Evolutionary conservation across 2,797 vertebrate genomes (phyloP), one percentile per base, ranked within the genome.

Genomic region (Lepus oiostolus): DNA sequence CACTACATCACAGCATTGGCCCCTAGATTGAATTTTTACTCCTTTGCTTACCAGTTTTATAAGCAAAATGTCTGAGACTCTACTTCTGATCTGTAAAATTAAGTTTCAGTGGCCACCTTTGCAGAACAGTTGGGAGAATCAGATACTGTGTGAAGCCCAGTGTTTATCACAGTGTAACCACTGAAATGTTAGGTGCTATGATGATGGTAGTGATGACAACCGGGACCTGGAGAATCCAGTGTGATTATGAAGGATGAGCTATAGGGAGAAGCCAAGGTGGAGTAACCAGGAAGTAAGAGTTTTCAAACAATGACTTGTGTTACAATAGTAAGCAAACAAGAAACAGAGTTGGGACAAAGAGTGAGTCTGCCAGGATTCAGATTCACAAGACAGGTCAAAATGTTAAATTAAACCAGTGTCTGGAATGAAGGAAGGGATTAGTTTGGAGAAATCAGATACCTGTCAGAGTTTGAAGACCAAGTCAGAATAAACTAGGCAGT

Each of bases 1-100:
- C 42, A 47, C 42, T 47, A 47, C 42, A 1, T 47, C 42, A 47
- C 42, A 47, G 42, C 42, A 47, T 5, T 47, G 42, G 42, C 42
- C 42, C 42, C 42, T 79, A 85, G 90, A 35, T 63, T 85, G n/a
- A 95, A 90, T 85, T 91, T 82, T 83, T 42, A 21, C 82, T 90
- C 89, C n/a, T 81, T 79, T 93, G 68, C 4, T 5, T 91, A 52
- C 24, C 90, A 42, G 38, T 62, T 76, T 76, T 58, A 22, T 75
- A 89, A 87, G 54, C 38, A 91, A 93, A 68, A 35, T 87, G n/a
- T 70, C 26, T 87, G 50, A 90, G 12, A 30, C 35, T 76, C 77
- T 1, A 22, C 76, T 92, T 62, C n/a, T 72, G 38, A 68, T 82
- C 38, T 58, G 30, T 88, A 79, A 89, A 86, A 50, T 71, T 85